Base-by-base conservation (phyloP, 2,113 vertebrate genomes). In the Apistogramma diplotaenia region DNA sequence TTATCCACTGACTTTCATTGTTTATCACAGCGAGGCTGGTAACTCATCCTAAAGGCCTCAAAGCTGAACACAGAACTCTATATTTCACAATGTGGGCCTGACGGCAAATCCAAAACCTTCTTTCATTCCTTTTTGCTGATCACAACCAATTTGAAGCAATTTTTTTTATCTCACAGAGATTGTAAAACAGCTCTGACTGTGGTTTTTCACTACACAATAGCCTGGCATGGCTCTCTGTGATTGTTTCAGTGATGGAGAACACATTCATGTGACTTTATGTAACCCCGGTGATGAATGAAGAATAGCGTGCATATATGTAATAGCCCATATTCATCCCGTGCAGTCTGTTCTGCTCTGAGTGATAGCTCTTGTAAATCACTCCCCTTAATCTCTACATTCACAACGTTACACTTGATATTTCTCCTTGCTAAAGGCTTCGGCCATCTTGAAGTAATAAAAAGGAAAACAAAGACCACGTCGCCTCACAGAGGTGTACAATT, bases 371-470 rank as follows among this genome's bases (percentile, higher is more conserved):
- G 49, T 85, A 84, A 87, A 91, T 90, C 74, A 75, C 8, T 10
- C 51, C 78, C 31, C 72, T 29, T 79, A 73, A 77, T 89, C 76
- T 70, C 49, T 78, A 16, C 53, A 74, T 83, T 29, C 76, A 83
- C 85, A 89, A 62, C 74, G 55, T 60, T 61, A 59, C 67, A 84
- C 81, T 85, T 87, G 83, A 78, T 85, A 33, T 65, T 62, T 76
- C 33, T 82, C 55, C 57, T 46, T 89, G 54, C n/a, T 81, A 72
- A 82, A 83, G 61, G 77, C 54, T 59, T 59, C 0, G 1, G n/a
- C 16, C 90, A 92, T 90, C 87, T 93, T 89, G 79, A 91, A 92
- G 67, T 58, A 85, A 92, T 91, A 77, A 91, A 87, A 76, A 60
- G 75, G 40, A 46, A 87, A 90, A 62, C 11, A 43, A 43, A 65